Conservation (phyloP, 1,140 invertebrate genomes). For the Zaprionus taronus region DNA sequence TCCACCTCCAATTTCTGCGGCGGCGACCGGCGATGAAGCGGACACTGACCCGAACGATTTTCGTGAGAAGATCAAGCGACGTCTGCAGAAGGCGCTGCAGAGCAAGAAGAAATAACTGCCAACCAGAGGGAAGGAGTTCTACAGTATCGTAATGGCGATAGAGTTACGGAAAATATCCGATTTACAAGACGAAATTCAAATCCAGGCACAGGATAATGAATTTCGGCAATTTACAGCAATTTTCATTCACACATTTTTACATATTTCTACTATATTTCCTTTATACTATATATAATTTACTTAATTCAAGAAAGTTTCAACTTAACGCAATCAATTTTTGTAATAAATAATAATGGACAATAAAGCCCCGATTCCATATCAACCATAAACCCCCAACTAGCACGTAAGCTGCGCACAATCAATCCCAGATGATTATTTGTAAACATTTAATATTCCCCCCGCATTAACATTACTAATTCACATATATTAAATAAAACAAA, state of each 20-base stretch:
- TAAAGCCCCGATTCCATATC: conserved; percentile 50
- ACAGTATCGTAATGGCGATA: neutral
- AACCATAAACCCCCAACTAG: conserved; percentile 37
- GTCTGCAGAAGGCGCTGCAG: conserved; percentile 72
- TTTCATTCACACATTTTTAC: conserved; percentile 6
- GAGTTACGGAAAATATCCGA: neutral
- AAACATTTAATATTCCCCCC: neutral
- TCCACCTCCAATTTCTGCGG: neutral
- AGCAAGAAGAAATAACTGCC: conserved; percentile 75
- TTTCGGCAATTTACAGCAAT: neutral
- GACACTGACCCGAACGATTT: conserved; percentile 73
- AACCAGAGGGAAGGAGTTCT: neutral
- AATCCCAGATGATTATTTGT: neutral
- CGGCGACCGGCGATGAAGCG: conserved; percentile 1
- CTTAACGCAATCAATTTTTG: conserved; percentile 39
- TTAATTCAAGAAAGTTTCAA: conserved; percentile 19
- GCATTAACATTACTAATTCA: neutral
- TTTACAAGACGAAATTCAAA: neutral
- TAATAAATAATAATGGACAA: conserved; percentile 54
- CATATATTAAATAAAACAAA: neutral
- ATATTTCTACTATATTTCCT: conserved; percentile 14
- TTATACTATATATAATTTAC: conserved; percentile 21
- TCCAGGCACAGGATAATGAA: neutral
- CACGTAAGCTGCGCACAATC: conserved; percentile 35
- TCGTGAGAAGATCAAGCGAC: conserved; percentile 79